Evolutionary conservation across 2,797 vertebrate species (phyloP), one percentile per base, ranked within the genome.

Genomic region (Myotis myotis): DNA sequence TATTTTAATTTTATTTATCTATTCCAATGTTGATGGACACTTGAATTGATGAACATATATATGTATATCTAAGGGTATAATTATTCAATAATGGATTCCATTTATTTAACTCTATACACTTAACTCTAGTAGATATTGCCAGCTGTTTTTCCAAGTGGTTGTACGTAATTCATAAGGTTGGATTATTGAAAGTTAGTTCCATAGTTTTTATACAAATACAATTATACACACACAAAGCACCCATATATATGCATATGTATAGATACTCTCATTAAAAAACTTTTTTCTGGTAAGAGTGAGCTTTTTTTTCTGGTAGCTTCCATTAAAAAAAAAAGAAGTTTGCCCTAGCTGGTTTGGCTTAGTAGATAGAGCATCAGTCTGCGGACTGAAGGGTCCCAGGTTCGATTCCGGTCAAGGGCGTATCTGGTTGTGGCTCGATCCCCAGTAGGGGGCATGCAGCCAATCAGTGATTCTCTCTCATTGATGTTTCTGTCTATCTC

Each of bases 101-200:
- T 79, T 87, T 90, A 87, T 82, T 87, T 90, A 92, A 41, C 15
- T 92, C 36, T 60, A 5, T 90, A 30, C 76, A 87, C 49, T 82
- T 94, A 91, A 53, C 28, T 93, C 30, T 74, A 15, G 22, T 55
- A 53, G 57, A 38, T 57, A 81, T 10, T 88, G 22, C 28, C n/a
- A 57, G 66, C 64, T 79, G 3, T 89, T 83, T 62, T 60, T n/a
- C 12, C 83, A 25, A 79, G 62, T 89, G 23, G 1, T 87, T 9
- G 1, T 71, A 49, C 33, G 8, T 76, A n/a, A n/a, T 82, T 91
- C 16, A 11, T 94, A 89, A 82, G 15, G 57, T 92, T 89, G 33
- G 70, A 82, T 92, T 92, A 68, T 28, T 95, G 57, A 25, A 51
- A 78, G 36, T 68, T 92, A 38, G 30, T 60, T 33, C 49, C 47